Evolutionary conservation across 2,888 invertebrate species (phyloP), one percentile per base, ranked within the genome.

Genomic region (Saturnia japonica): DNA sequence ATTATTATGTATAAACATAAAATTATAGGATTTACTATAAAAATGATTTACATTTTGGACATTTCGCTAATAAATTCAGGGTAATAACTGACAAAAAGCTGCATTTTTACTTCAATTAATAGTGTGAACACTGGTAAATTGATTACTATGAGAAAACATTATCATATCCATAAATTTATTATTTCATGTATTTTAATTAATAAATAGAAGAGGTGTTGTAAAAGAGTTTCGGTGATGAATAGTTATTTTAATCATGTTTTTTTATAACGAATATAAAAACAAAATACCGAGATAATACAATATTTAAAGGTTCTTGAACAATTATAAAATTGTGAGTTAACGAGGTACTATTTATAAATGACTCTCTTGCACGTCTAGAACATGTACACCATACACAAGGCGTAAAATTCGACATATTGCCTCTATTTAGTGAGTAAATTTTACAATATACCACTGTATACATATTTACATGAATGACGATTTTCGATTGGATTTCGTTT

Each of bases 181-280:
- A 75, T 81, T 86, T 80, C 80, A 79, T 77, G 70, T 78, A 77
- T 75, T 85, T 88, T 88, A 88, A 88, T 88, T 88, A 89, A 88
- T 89, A 87, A 88, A 89, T 87, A 88, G 88, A 54, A 86, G 80
- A 81, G 77, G 73, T 78, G 77, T 80, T 81, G 76, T 82, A 85
- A 86, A 88, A 83, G 78, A 78, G 71, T 80, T 82, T 81, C 82
- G 80, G 80, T 78, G 34, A 34, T 79, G 75, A 76, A 77, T 76
- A 79, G 81, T 80, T 81, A 80, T 86, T 87, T 90, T 11, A 88
- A 89, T 89, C 89, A 88, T 86, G 81, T 85, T 86, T 62, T 28
- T 14, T 34, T 16, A 62, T 16, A 62, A 62, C 8, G 28, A 7
- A 62, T 14, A 16, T 34, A 7, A 62, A 16, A 62, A 34, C 8